Conservation (phyloP, 2,113 vertebrate genomes). For the Nerophis lumbriciformis region DNA sequence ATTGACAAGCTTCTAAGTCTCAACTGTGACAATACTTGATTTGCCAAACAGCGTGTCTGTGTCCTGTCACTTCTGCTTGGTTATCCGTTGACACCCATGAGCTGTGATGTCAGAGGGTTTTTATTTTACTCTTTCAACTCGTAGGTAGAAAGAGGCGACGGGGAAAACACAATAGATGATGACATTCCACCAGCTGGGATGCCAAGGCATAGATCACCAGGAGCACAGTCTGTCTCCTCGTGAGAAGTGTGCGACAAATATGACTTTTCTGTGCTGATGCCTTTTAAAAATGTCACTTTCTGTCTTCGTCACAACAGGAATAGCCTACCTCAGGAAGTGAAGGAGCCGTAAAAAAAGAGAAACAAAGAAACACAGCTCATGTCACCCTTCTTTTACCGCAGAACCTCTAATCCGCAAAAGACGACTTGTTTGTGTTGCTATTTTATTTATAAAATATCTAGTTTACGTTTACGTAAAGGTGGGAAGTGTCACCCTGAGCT, state of each 20-base stretch:
- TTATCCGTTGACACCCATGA: conserved; percentile 25
- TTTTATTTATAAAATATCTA: conserved; percentile 29
- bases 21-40: background rate
- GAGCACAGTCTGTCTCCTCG: background rate
- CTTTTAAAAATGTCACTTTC: conserved; percentile 23
- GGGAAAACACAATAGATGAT: conserved; percentile 23
- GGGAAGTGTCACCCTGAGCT: conserved; percentile 43
- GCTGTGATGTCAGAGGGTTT: conserved; percentile 22
- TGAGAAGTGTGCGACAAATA: conserved; percentile 4
- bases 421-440: conserved; percentile 49
- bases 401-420: conserved; percentile 36
- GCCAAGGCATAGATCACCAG: conserved; percentile 34
- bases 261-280: conserved; percentile 19
- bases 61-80: conserved; percentile 8
- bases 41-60: conserved; percentile 9
- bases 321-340: conserved; percentile 5
- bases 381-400: conserved; percentile 19
- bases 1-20: background rate
- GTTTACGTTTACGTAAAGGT: conserved; percentile 43
- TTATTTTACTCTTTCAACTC: background rate
- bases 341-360: conserved; percentile 3
- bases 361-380: background rate
- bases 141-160: conserved; percentile 6
- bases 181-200: conserved; percentile 51
- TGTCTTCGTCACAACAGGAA: conserved; percentile 23